These are phyloP conservation scores for Artibeus jamaicensis DNA, from an alignment of 2,797 vertebrate species.

Conservation along the genomic window DNA sequence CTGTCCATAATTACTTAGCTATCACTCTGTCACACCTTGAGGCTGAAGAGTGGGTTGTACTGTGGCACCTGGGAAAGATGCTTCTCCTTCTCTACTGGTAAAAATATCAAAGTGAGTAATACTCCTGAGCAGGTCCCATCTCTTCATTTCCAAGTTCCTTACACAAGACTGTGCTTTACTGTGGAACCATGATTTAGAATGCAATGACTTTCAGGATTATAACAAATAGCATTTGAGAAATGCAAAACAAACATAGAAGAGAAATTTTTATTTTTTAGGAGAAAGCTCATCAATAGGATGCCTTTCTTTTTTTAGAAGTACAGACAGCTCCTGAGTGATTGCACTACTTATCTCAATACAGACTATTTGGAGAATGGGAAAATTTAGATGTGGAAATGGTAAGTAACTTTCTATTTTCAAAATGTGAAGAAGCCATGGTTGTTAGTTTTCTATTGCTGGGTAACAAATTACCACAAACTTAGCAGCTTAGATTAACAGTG, in stretches of 20 bases:
- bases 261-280: neutral
- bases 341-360: neutral
- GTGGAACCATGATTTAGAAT: neutral
- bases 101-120: neutral
- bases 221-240: neutral
- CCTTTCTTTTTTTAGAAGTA: neutral
- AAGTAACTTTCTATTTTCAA: neutral
- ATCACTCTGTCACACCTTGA: neutral
- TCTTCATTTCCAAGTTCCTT: neutral
- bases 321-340: neutral
- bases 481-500: neutral
- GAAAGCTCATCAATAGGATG: neutral
- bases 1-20: neutral
- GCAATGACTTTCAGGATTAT: neutral
- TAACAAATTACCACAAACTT: neutral
- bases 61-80: neutral
- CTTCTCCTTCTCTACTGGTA: neutral
- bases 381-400: neutral
- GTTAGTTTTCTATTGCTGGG: neutral
- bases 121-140: neutral
- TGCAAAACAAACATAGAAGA: neutral
- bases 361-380: neutral
- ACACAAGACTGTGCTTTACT: neutral
- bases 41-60: accelerated
- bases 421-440: neutral